Evolutionary conservation across 2,888 invertebrate species (phyloP).

Genomic region (Lasioglossum malachurum): DNA sequence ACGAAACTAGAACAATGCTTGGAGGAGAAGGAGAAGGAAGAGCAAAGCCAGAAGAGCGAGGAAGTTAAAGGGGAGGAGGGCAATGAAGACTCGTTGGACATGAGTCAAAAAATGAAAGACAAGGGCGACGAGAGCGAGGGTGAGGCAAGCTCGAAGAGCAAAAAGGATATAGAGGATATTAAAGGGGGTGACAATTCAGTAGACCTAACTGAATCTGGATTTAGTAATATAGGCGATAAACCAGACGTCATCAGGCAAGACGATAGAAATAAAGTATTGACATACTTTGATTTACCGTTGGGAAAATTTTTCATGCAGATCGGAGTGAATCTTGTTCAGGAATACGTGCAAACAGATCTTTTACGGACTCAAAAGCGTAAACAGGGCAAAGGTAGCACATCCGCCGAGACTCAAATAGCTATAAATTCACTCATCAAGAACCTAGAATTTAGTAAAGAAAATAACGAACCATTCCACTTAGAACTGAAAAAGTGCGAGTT

Average conservation of each 20-base stretch:
- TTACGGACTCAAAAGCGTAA: constrained; percentile 94
- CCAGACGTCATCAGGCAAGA: constrained; percentile 66
- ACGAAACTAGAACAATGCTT: constrained; percentile 88
- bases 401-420: constrained; percentile 90
- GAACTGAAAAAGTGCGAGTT: constrained; percentile 93
- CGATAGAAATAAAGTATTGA: constrained; percentile 86
- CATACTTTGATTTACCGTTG: constrained; percentile 94
- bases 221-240: constrained; percentile 69
- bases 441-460: constrained; percentile 94
- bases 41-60: constrained; percentile 83
- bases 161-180: constrained; percentile 76
- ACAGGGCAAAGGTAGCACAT: constrained; percentile 89
- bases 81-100: constrained; percentile 68
- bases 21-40: constrained; percentile 87
- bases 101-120: constrained; percentile 78
- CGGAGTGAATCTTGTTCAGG: constrained; percentile 95
- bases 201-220: constrained; percentile 71
- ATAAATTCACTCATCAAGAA: constrained; percentile 94
- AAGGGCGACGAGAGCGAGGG: constrained; percentile 82
- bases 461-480: constrained; percentile 92
- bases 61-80: constrained; percentile 85
- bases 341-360: constrained; percentile 96
- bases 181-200: constrained; percentile 82
- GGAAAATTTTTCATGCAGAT: constrained; percentile 97
- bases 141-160: constrained; percentile 69